Evolutionary conservation across 2,797 vertebrate species (phyloP).

Genomic region (Gallinago solitaria): DNA sequence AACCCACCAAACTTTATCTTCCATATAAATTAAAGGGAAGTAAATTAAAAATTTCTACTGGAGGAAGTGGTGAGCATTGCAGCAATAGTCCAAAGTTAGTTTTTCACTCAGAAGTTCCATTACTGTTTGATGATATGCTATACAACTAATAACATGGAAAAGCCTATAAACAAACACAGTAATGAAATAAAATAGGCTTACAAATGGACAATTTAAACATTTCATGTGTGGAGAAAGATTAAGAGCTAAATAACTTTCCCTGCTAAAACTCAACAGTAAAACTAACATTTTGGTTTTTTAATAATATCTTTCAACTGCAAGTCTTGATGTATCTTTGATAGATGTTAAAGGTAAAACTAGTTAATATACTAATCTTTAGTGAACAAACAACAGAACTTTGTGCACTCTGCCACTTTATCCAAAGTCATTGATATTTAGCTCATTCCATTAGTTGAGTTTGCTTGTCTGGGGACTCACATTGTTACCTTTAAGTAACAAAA

Average conservation of each 20-base stretch:
- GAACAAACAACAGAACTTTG: background rate
- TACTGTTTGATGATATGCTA: background rate
- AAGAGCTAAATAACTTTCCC: background rate
- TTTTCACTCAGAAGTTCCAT: background rate
- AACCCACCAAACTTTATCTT: background rate
- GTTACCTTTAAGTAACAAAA: background rate
- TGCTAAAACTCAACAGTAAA: background rate
- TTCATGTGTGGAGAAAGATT: background rate
- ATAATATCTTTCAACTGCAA: background rate
- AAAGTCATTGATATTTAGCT: background rate
- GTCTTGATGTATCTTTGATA: background rate
- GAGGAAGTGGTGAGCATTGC: background rate
- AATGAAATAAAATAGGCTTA: background rate
- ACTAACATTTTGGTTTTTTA: background rate
- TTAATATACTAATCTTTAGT: background rate
- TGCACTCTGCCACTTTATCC: background rate
- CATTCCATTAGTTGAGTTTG: background rate
- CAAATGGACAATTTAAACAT: background rate
- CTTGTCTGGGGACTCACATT: background rate
- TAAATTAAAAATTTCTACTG: background rate
- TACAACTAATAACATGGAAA: background rate
- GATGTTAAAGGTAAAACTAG: background rate
- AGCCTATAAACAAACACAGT: background rate
- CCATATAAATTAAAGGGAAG: background rate
- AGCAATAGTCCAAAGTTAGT: background rate